Evolutionary conservation across 2,797 vertebrate species (phyloP).

Genomic region (Falco rusticolus): DNA sequence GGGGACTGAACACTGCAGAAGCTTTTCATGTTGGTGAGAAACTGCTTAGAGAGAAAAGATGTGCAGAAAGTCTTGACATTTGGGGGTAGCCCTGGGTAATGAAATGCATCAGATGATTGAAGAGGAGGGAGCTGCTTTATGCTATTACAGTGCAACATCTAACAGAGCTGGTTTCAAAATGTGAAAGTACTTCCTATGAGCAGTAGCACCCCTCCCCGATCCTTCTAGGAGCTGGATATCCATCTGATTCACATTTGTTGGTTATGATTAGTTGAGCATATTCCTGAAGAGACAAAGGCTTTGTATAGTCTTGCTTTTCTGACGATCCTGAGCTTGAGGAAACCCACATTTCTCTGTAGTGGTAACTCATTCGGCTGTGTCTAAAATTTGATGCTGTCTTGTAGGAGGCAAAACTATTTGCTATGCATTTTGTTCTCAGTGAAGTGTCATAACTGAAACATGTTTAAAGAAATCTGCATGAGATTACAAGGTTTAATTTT

Average conservation of each 20-base stretch:
- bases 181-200: not conserved
- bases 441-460: not conserved
- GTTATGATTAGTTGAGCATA: not conserved
- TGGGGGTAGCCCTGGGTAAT: not conserved
- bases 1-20: not conserved
- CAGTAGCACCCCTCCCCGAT: not conserved
- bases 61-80: not conserved
- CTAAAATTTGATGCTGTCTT: conserved; percentile 17
- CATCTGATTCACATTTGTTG: not conserved
- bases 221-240: not conserved
- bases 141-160: not conserved
- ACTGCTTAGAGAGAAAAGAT: not conserved
- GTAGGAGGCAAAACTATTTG: conserved; percentile 30
- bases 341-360: not conserved
- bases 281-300: conserved; percentile 1
- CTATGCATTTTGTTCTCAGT: not conserved
- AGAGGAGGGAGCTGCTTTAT: not conserved
- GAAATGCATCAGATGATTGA: not conserved
- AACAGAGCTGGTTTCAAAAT: not conserved
- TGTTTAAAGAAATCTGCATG: not conserved
- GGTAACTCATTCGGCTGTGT: not conserved
- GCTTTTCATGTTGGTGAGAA: not conserved
- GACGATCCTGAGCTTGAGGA: not conserved
- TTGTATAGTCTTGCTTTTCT: not conserved
- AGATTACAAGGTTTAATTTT: conserved; percentile 16